These are phyloP conservation scores for Drosophila neocordata DNA, from an alignment of 1,140 invertebrate species.

Conservation along the genomic window DNA sequence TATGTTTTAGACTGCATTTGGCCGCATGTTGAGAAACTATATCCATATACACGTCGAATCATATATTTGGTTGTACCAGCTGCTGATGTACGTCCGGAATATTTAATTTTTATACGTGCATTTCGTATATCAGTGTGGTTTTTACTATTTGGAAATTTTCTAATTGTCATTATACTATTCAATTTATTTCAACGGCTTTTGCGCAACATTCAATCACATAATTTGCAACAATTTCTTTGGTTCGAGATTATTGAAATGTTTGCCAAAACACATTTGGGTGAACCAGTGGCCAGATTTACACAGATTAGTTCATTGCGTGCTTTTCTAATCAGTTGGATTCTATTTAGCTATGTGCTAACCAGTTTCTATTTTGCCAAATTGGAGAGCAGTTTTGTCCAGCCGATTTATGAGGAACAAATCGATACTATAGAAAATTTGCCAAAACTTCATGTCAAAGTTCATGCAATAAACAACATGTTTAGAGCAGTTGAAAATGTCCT, in stretches of 20 bases:
- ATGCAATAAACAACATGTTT: constrained; percentile 57
- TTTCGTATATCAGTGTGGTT: constrained; percentile 63
- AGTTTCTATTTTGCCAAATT: constrained; percentile 74
- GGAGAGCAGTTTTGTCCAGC: constrained; percentile 72
- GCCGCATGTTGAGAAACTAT: constrained; percentile 57
- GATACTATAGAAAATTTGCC: constrained; percentile 51
- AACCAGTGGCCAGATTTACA: constrained; percentile 57
- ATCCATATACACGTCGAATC: constrained; percentile 53
- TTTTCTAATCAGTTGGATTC: constrained; percentile 69
- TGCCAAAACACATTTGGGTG: constrained; percentile 64
- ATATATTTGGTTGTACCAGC: constrained; percentile 68
- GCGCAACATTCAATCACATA: constrained; percentile 10
- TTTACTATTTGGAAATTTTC: constrained; percentile 49
- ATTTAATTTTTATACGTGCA: constrained; percentile 65
- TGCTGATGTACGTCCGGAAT: constrained; percentile 61
- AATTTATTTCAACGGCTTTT: constrained; percentile 42
- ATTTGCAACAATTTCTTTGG: constrained; percentile 40
- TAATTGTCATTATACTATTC: constrained; percentile 35
- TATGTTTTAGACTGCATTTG: constrained; percentile 64
- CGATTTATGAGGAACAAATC: constrained; percentile 57
- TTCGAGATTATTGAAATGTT: constrained; percentile 66
- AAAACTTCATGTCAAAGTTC: constrained; percentile 35
- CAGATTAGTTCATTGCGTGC: constrained; percentile 60
- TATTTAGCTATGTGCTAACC: constrained; percentile 74
- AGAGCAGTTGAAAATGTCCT: constrained; percentile 44